Evolutionary conservation across 2,113 vertebrate genomes (phyloP).

Genomic region (Phainopepla nitens): DNA sequence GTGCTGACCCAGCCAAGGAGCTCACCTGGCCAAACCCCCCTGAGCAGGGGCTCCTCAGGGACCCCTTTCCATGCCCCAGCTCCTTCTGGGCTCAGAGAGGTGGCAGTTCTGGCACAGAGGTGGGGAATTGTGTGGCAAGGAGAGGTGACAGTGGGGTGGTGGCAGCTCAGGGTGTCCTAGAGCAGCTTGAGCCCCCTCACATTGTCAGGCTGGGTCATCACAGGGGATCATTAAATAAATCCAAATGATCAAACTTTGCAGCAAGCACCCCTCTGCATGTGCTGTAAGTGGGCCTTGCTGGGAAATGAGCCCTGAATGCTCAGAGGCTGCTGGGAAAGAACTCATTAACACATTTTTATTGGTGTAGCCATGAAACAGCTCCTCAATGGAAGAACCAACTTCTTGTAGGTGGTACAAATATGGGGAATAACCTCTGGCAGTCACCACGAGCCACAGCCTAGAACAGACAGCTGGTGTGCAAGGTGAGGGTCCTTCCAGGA

Average conservation of each 20-base stretch:
- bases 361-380: neutral
- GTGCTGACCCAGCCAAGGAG: neutral
- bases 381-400: neutral
- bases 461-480: neutral
- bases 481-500: neutral
- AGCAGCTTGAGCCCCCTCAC: neutral
- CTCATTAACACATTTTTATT: neutral
- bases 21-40: neutral
- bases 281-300: accelerated
- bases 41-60: too few species aligned
- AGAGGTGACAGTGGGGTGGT: neutral
- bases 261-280: accelerated
- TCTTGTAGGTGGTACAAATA: neutral
- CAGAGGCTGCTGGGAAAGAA: neutral
- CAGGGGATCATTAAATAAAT: neutral
- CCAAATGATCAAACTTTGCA: neutral
- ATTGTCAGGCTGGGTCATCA: neutral
- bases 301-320: accelerated
- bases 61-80: neutral
- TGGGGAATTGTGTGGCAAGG: accelerated
- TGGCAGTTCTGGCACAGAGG: neutral
- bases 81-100: neutral
- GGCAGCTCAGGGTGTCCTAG: neutral
- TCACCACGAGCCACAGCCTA: accelerated
- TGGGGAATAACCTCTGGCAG: neutral